Percentiles rank a stretch among this genome's conserved stretches.
Evolutionary conservation across 2,113 vertebrate species (phyloP).

Genomic region (Cephalopterus ornatus): DNA sequence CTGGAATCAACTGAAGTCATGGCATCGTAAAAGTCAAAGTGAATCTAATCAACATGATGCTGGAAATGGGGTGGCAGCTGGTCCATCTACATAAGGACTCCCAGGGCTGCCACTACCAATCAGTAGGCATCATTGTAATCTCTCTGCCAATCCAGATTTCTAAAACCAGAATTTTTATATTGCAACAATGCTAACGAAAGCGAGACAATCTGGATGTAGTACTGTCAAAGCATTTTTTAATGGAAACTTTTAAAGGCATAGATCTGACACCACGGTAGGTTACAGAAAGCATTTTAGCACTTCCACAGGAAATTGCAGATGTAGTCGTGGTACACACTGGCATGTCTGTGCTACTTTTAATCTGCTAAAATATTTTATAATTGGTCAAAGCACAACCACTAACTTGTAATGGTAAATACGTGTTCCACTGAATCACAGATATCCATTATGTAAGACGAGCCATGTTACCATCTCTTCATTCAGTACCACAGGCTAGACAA

Average conservation of each 20-base stretch:
- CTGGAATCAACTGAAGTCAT: not conserved
- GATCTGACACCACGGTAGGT: no score
- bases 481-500: not conserved
- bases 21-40: not conserved
- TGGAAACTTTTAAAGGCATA: not conserved
- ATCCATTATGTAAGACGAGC: fast-evolving
- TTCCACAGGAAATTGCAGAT: not conserved
- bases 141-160: not conserved
- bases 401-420: not conserved
- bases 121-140: not conserved
- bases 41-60: not conserved
- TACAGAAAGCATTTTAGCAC: not conserved
- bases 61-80: not conserved
- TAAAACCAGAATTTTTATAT: not conserved
- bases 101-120: not conserved
- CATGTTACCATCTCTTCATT: not conserved
- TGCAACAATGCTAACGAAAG: not conserved
- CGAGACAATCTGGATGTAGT: not conserved
- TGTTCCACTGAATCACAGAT: not conserved
- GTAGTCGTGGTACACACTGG: not conserved
- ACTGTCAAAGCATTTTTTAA: not conserved
- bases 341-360: not conserved
- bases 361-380: not conserved
- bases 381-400: not conserved
- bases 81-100: not conserved